A percentile compares a stretch with the other conserved stretches of the same genome.
phyloP scores from a whole-genome alignment of 2,888 invertebrate genomes.

The Parascotia fuliginaria region DNA sequence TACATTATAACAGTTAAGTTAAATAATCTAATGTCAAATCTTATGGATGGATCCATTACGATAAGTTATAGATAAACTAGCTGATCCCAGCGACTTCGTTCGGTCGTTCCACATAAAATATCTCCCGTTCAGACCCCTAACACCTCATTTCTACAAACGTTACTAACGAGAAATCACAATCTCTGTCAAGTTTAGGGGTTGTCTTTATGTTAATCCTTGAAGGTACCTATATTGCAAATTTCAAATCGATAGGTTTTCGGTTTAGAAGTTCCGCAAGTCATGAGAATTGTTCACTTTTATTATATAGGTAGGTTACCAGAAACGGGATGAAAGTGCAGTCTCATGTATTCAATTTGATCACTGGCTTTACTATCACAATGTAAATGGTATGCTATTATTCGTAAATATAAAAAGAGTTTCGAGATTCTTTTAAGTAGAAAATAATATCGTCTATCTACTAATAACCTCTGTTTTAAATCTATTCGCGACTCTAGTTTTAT shows the following conservation, averaged over 20 bases:
- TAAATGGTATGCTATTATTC: constrained; percentile 29
- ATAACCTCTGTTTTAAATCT: constrained; percentile 35
- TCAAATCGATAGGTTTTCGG: too few relatives aligned
- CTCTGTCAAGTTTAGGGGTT: too few relatives aligned
- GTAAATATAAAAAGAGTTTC: constrained; percentile 32
- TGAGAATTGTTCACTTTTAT: not conserved
- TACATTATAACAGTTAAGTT: constrained; percentile 56
- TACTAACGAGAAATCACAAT: too few relatives aligned
- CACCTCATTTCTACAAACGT: not conserved
- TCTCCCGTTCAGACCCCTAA: not conserved
- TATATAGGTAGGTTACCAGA: constrained; percentile 60
- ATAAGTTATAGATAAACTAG: constrained; percentile 42
- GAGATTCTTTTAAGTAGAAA: constrained; percentile 44
- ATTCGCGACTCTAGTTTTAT: constrained; percentile 40
- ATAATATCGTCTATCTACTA: constrained; percentile 39
- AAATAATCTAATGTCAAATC: constrained; percentile 65
- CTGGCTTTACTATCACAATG: constrained; percentile 67
- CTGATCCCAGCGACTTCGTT: not conserved
- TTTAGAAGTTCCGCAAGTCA: not conserved
- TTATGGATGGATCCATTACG: constrained; percentile 77
- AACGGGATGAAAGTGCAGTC: constrained; percentile 64
- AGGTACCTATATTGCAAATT: too few relatives aligned
- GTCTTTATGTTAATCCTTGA: not conserved
- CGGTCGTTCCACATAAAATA: too few relatives aligned
- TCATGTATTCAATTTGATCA: constrained; percentile 70